A percentile compares a stretch with the other conserved stretches of the same genome.
Conservation (phyloP, 1,140 invertebrate genomes). For the Lasioglossum albipes region DNA sequence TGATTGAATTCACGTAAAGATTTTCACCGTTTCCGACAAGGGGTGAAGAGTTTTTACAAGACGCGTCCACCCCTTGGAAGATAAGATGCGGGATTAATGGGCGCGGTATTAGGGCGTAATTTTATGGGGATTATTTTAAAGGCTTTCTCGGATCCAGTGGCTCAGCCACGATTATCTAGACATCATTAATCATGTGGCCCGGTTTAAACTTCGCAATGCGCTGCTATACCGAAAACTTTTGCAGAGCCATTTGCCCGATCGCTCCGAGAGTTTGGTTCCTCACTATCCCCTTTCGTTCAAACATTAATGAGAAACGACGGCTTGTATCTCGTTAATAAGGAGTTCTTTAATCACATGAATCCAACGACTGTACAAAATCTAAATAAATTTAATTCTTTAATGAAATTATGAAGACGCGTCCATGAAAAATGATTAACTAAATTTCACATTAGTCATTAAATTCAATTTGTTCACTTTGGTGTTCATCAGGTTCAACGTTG, state of each 20-base stretch:
- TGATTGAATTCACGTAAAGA: too few relatives aligned
- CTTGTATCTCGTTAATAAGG: conserved; percentile 18
- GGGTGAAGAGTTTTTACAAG: conserved; percentile 26
- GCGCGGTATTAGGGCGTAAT: conserved; percentile 70
- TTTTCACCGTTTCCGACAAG: conserved; percentile 4
- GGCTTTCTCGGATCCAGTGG: conserved; percentile 69
- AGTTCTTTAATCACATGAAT: too few relatives aligned
- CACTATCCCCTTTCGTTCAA: conserved; percentile 15
- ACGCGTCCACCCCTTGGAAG: conserved; percentile 42
- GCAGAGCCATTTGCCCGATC: conserved; percentile 56
- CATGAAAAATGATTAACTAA: too few relatives aligned
- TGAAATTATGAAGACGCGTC: too few relatives aligned
- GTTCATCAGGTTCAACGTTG: too few relatives aligned
- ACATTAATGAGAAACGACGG: not conserved
- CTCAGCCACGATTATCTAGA: conserved; percentile 69
- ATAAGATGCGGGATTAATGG: conserved; percentile 70
- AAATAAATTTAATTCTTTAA: too few relatives aligned
- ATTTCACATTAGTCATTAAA: too few relatives aligned
- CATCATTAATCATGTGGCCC: conserved; percentile 71
- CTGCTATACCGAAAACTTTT: conserved; percentile 56
- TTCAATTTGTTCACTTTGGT: too few relatives aligned
- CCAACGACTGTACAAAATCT: not conserved
- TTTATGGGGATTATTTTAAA: conserved; percentile 75
- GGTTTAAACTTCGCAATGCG: conserved; percentile 60
- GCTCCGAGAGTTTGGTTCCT: conserved; percentile 26